These are phyloP conservation scores for Shargacucullia verbasci DNA, from an alignment of 2,888 invertebrate genomes.

Conservation along the genomic window DNA sequence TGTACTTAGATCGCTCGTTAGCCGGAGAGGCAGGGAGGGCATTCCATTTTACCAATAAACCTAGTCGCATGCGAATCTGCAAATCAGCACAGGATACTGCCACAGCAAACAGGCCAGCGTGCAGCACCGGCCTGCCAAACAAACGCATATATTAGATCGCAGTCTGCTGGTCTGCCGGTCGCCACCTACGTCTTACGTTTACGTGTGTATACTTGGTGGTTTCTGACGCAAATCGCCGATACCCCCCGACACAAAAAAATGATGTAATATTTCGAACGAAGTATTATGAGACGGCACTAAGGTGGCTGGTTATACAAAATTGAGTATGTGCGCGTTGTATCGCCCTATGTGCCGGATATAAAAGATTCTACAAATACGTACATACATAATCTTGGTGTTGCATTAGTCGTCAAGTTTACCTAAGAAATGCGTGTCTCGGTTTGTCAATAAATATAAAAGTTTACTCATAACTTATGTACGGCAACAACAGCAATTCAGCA, in stretches of 20 bases:
- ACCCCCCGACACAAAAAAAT: conserved; percentile 17
- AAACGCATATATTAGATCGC: conserved; percentile 81
- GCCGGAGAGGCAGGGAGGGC: conserved; percentile 75
- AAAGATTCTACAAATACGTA: conserved; percentile 23
- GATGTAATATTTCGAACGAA: conserved; percentile 30
- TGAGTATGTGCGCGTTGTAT: conserved; percentile 30
- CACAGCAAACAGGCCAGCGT: conserved; percentile 88
- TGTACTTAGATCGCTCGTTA: conserved; percentile 60
- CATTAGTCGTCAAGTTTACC: conserved; percentile 55
- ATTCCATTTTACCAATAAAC: conserved; percentile 74
- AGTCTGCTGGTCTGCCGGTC: conserved; percentile 67
- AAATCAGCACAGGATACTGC: conserved; percentile 88
- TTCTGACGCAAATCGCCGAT: conserved; percentile 18
- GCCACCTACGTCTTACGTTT: conserved; percentile 56
- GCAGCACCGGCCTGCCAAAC: conserved; percentile 89
- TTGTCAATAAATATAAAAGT: conserved; percentile 85
- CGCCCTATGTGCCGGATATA: conserved; percentile 32
- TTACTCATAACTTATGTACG: conserved; percentile 88
- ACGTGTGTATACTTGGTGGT: conserved; percentile 28
- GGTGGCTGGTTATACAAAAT: conserved; percentile 20
- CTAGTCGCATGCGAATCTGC: conserved; percentile 81
- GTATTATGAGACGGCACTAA: conserved; percentile 21
- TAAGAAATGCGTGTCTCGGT: conserved; percentile 77
- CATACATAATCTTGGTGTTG: conserved; percentile 36
- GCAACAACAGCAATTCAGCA: conserved; percentile 88